Conservation (phyloP, 92 coral and sea anemone genomes). For the Montipora capitata region DNA sequence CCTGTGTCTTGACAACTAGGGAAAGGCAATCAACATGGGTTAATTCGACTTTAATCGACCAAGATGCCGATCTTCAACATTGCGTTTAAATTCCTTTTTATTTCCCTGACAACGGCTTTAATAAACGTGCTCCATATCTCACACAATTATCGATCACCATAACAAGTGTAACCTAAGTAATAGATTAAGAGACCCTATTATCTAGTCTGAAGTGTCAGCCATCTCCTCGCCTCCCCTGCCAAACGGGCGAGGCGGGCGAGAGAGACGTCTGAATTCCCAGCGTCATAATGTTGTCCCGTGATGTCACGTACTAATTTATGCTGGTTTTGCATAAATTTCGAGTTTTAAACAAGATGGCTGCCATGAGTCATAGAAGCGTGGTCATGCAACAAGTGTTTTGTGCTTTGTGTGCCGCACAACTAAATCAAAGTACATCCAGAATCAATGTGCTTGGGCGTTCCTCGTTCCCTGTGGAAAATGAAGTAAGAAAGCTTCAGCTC, state of each 20-base stretch:
- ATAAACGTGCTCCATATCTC: conserved; percentile 18
- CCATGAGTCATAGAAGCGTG: not conserved
- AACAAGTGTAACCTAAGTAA: no score
- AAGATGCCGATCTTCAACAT: conserved; percentile 17
- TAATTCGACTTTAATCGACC: conserved; percentile 25
- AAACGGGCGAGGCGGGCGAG: no score
- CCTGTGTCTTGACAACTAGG: not conserved
- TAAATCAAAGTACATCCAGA: not conserved
- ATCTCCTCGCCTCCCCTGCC: no score
- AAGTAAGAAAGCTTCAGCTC: conserved; percentile 4
- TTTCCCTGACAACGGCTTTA: conserved; percentile 29
- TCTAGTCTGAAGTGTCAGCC: no score
- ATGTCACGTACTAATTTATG: conserved; percentile 19
- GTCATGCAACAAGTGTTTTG: not conserved
- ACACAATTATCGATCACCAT: conserved; percentile 15
- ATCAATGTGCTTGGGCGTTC: conserved; percentile 17
- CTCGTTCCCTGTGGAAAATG: conserved; percentile 8
- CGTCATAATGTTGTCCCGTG: not conserved
- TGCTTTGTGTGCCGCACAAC: not conserved
- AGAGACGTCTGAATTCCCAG: no score
- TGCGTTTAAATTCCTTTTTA: conserved; percentile 9
- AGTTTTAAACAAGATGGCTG: conserved; percentile 2
- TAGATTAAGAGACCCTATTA: no score
- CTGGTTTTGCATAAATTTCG: not conserved
- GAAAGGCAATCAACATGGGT: conserved; percentile 23